Conservation (phyloP, 2,888 invertebrate species). For the Gastrophysa polygoni region DNA sequence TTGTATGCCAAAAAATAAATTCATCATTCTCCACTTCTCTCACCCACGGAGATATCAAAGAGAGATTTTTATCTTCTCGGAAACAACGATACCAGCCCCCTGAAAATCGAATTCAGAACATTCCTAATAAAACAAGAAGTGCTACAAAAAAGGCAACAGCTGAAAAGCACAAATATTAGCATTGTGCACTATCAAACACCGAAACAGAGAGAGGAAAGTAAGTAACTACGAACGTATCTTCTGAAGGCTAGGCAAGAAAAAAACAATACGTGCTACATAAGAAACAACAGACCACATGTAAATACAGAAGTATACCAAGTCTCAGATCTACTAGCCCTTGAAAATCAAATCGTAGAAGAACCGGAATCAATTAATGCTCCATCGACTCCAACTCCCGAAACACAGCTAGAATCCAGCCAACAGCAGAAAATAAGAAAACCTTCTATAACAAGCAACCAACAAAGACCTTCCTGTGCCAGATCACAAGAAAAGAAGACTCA, state of each 20-base stretch:
- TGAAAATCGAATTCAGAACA: neutral
- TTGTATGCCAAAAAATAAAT: slow-evolving; percentile 10
- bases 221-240: neutral
- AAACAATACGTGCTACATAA: neutral
- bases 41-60: neutral
- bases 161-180: neutral
- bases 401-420: no score
- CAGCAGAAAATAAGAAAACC: slow-evolving; percentile 1
- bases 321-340: neutral
- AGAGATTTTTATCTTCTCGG: no score
- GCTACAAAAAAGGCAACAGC: neutral
- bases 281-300: neutral
- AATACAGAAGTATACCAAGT: neutral
- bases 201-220: neutral
- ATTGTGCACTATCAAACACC: neutral
- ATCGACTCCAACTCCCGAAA: no score
- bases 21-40: neutral
- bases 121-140: neutral
- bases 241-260: neutral
- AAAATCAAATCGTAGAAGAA: neutral
- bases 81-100: no score
- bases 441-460: neutral
- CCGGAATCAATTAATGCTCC: no score
- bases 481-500: slow-evolving; percentile 1
- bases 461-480: slow-evolving; percentile 2